phyloP scores from a whole-genome alignment of 2,888 invertebrate species.

The Thecophora atra region DNA sequence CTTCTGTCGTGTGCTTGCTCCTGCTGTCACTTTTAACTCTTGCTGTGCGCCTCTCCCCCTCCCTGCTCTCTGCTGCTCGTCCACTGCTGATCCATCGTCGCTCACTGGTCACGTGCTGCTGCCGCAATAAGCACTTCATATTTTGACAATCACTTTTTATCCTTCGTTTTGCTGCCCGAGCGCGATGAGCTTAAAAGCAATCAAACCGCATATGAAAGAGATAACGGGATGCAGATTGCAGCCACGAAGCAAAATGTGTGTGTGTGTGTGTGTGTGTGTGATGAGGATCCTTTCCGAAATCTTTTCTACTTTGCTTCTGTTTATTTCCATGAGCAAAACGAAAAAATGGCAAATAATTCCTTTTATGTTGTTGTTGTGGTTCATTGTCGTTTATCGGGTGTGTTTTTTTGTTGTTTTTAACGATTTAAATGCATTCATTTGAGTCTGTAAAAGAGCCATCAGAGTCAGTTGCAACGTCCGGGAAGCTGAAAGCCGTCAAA shows the following conservation, averaged over 20 bases:
- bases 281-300: too few species aligned
- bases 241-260: too few species aligned
- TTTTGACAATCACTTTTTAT: neutral
- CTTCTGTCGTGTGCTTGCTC: neutral
- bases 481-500: neutral
- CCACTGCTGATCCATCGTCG: neutral
- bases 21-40: neutral
- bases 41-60: neutral
- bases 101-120: conserved; percentile 10
- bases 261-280: too few species aligned
- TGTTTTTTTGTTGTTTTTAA: conserved; percentile 12
- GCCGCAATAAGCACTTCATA: conserved; percentile 25
- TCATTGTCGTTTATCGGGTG: neutral
- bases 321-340: too few species aligned
- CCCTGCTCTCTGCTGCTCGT: neutral
- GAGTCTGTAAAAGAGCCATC: neutral
- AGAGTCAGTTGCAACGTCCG: neutral
- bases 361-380: neutral
- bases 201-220: conserved; percentile 19
- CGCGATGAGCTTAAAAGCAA: conserved; percentile 14
- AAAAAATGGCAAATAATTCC: neutral
- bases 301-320: too few species aligned
- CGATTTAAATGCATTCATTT: conserved; percentile 9
- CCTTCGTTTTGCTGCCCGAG: neutral
- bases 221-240: conserved; percentile 1